phyloP scores from a whole-genome alignment of 1,140 invertebrate genomes.

The Bradynema listronoti region DNA sequence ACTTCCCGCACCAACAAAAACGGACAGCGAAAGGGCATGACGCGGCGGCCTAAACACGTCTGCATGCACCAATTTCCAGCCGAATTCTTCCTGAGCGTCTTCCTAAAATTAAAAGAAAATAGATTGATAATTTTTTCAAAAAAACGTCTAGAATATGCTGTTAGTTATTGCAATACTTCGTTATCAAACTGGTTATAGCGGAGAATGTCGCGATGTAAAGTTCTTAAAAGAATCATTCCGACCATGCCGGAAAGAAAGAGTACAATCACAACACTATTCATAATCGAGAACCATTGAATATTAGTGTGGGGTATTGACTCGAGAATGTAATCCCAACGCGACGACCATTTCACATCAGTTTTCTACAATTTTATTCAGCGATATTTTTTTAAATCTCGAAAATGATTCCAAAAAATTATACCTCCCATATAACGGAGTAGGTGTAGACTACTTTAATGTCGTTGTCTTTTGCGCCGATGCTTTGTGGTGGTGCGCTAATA shows the following conservation, averaged over 20 bases:
- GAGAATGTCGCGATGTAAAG: constrained; percentile 94
- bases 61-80: constrained; percentile 95
- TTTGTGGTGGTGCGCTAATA: constrained; percentile 63
- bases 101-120: constrained; percentile 64
- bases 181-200: constrained; percentile 82
- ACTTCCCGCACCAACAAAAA: constrained; percentile 84
- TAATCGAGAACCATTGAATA: constrained; percentile 87
- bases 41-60: constrained; percentile 90
- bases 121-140: not conserved
- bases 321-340: constrained; percentile 96
- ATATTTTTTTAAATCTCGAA: too few relatives aligned
- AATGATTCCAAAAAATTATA: too few relatives aligned
- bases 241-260: constrained; percentile 83
- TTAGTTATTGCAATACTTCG: constrained; percentile 51
- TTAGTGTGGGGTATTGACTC: constrained; percentile 96
- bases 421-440: constrained; percentile 75
- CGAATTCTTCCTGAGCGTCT: constrained; percentile 96
- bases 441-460: constrained; percentile 72
- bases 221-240: constrained; percentile 94
- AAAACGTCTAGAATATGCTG: not conserved
- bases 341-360: constrained; percentile 93
- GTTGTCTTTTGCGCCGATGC: constrained; percentile 64
- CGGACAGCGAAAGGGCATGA: constrained; percentile 88
- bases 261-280: constrained; percentile 66
- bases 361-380: constrained; percentile 58